Conservation (phyloP, 2,113 vertebrate genomes). For the Hyaena hyaena region DNA sequence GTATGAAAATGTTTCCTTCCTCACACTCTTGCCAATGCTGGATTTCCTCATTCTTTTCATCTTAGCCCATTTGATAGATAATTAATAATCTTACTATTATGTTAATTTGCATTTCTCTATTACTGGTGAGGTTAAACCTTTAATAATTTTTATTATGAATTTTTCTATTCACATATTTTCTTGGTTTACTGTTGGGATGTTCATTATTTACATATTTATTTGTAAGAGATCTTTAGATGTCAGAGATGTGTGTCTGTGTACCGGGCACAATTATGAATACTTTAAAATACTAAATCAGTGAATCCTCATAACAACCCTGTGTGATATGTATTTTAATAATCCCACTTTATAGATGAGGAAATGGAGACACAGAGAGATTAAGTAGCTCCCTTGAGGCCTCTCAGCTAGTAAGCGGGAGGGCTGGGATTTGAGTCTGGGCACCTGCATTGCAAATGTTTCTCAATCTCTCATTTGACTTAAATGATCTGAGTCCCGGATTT, state of each 20-base stretch:
- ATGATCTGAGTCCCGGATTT: not conserved
- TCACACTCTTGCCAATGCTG: not conserved
- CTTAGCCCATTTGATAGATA: not conserved
- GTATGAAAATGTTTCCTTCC: not conserved
- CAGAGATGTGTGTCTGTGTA: not conserved
- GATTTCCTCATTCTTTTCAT: not conserved
- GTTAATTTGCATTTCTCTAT: not conserved
- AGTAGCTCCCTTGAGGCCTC: not conserved
- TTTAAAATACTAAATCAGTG: not conserved
- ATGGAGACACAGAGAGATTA: not conserved
- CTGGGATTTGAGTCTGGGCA: not conserved
- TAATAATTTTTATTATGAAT: not conserved
- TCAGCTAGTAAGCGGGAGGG: not conserved
- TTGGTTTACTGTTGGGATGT: not conserved
- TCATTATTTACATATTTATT: not conserved
- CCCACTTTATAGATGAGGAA: not conserved
- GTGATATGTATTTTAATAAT: not conserved
- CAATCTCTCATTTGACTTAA: not conserved
- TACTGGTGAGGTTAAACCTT: not conserved
- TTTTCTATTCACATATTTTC: not conserved
- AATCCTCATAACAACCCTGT: not conserved
- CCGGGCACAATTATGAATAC: not conserved
- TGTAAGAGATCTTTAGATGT: not conserved
- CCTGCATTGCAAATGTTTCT: not conserved
- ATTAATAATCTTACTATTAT: not conserved